Evolutionary conservation across 2,797 vertebrate species (phyloP), one percentile per base, ranked within the genome.

Genomic region (Rhodeus uyekii): DNA sequence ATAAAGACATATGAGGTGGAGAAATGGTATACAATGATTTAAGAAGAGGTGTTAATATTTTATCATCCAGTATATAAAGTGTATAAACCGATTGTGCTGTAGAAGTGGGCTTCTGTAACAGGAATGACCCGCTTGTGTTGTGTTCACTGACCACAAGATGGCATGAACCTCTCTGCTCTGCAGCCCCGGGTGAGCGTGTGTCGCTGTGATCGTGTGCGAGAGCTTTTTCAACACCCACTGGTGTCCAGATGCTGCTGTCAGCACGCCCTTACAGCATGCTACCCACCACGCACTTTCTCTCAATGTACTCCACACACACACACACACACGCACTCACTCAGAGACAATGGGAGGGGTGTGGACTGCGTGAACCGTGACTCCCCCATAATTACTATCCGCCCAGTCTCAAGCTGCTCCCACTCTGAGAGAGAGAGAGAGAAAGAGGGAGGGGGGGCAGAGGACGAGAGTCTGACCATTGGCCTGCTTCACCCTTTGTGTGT

Each of bases 171-270:
- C 87, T 89, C 90, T 89, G 89, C 89, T 87, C 83, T 83, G 39
- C 72, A 76, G 89, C 3, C 19, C 71, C 69, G 61, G 14, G 71
- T 50, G 42, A 32, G 72, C 12, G 42, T 65, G 80, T 58, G 39
- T 24, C 61, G 78, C 64, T 73, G 80, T 39, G 78, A 36, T 39
- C 38, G 50, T 2, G 6, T 46, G 61, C 64, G 27, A 73, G 75
- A 92, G 92, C 90, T 93, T 92, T 95, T 94, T 94, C 90, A 92
- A 92, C 94, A 94, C 96, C 93, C 93, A 92, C 93, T 94, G 94
- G 95, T 96, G 96, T 96, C 96, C 96, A 96, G 96, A 96, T 97
- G 97, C 95, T 96, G 95, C 95, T 97, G 96, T 98, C 96, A 97
- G 95, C 96, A 96, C 96, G 94, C 95, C 92, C 93, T 94, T 95